Conservation (phyloP, 2,888 invertebrate species). For the Deroplatys truncata region DNA sequence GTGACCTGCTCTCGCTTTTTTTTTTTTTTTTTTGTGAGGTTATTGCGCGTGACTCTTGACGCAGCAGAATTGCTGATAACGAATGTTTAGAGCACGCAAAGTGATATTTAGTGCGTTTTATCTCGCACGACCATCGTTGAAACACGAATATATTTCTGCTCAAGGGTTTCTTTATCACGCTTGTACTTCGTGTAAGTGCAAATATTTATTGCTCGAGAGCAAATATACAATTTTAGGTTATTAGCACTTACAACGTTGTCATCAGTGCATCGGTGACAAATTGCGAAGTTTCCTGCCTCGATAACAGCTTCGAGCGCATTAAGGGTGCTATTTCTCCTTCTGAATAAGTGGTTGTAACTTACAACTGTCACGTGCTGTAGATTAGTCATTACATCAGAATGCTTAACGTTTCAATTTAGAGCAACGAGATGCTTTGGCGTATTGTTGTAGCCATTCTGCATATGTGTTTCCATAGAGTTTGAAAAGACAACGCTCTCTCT, state of each 20-base stretch:
- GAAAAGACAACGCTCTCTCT: no score
- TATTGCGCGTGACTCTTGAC: neutral
- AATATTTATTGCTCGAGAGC: neutral
- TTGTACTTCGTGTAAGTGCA: neutral
- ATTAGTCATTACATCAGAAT: no score
- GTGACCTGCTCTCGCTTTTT: neutral
- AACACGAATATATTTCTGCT: neutral
- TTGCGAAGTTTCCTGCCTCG: no score
- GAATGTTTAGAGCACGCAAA: neutral
- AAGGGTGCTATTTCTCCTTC: neutral
- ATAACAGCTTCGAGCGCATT: neutral
- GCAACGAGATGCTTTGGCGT: no score
- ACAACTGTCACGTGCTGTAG: no score
- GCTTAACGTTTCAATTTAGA: no score
- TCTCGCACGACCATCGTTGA: neutral
- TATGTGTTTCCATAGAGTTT: no score
- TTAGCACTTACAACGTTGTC: neutral
- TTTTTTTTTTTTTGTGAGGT: neutral
- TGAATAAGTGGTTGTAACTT: neutral
- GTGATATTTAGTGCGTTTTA: neutral
- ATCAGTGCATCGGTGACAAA: neutral
- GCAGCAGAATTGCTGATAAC: neutral
- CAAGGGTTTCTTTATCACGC: neutral
- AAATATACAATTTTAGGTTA: neutral
- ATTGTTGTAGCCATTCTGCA: no score